Conservation (phyloP, 2,797 vertebrate species). For the Helicolenus hilgendorfi region DNA sequence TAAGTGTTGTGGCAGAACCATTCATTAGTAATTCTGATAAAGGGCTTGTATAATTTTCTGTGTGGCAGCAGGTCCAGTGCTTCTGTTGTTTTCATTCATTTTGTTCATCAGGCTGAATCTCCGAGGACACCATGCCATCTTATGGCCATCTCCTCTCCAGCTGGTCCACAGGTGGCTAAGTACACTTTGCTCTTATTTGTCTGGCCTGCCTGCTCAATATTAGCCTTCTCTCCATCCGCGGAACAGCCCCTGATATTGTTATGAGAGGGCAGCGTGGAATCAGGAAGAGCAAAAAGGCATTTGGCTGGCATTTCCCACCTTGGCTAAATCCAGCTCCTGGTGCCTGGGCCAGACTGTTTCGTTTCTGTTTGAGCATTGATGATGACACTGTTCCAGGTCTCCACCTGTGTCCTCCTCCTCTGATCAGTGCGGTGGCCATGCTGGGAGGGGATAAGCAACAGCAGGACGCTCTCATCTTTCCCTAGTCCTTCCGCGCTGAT, state of each 20-base stretch:
- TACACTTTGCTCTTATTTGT: conserved; percentile 82
- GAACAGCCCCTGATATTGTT: conserved; percentile 74
- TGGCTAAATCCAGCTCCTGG: conserved; percentile 78
- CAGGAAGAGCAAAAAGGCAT: conserved; percentile 77
- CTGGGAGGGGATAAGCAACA: conserved; percentile 86
- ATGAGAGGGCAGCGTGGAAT: conserved; percentile 68
- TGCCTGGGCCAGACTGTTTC: conserved; percentile 79
- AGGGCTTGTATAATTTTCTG: conserved; percentile 50
- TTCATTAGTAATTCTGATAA: conserved; percentile 66
- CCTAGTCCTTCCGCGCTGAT: conserved; percentile 77
- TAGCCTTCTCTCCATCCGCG: conserved; percentile 68
- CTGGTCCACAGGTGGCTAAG: conserved; percentile 86
- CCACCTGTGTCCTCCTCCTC: conserved; percentile 88
- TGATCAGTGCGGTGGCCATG: conserved; percentile 77
- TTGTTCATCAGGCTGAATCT: conserved; percentile 67
- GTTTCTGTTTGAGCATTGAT: conserved; percentile 80
- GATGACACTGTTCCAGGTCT: conserved; percentile 88
- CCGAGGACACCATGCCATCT: conserved; percentile 66
- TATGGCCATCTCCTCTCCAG: conserved; percentile 68
- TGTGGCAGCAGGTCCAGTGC: conserved; percentile 56
- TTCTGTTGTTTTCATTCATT: conserved; percentile 79
- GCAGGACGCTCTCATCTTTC: conserved; percentile 78
- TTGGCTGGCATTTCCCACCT: conserved; percentile 88
- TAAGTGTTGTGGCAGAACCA: conserved; percentile 15
- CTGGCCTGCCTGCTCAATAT: conserved; percentile 82